Evolutionary conservation across 1,140 invertebrate genomes (phyloP).

Genomic region (Saccostrea echinata): DNA sequence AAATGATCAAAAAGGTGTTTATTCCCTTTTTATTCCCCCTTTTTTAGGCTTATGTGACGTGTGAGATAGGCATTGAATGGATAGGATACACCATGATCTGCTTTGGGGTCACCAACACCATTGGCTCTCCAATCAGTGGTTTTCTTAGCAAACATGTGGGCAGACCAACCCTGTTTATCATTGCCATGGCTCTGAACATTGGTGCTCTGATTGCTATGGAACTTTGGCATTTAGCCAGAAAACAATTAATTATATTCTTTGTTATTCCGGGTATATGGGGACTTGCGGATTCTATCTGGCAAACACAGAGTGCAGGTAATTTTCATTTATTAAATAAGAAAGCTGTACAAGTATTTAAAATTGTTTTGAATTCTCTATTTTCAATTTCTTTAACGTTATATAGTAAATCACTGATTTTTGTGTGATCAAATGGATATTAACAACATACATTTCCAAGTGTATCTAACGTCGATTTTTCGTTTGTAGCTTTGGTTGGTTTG

Average conservation of each 20-base stretch:
- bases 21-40: background rate
- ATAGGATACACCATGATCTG: slow-evolving; percentile 98
- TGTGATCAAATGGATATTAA: background rate
- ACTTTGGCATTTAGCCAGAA: slow-evolving; percentile 89
- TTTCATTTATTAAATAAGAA: slow-evolving; percentile 48
- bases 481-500: slow-evolving; percentile 65
- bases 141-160: slow-evolving; percentile 95
- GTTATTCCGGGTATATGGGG: slow-evolving; percentile 96
- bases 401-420: background rate
- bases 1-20: too few species aligned
- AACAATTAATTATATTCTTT: slow-evolving; percentile 90
- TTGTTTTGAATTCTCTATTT: background rate
- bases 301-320: slow-evolving; percentile 96
- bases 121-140: slow-evolving; percentile 93
- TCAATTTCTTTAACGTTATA: background rate
- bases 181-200: slow-evolving; percentile 78
- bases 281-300: slow-evolving; percentile 96
- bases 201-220: slow-evolving; percentile 61
- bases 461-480: background rate
- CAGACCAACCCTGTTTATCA: slow-evolving; percentile 89
- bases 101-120: slow-evolving; percentile 94
- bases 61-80: slow-evolving; percentile 91
- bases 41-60: slow-evolving; percentile 94
- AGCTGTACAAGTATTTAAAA: too few species aligned
- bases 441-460: background rate